phyloP scores from a whole-genome alignment of 2,797 vertebrate genomes.

The Ibycter americanus region DNA sequence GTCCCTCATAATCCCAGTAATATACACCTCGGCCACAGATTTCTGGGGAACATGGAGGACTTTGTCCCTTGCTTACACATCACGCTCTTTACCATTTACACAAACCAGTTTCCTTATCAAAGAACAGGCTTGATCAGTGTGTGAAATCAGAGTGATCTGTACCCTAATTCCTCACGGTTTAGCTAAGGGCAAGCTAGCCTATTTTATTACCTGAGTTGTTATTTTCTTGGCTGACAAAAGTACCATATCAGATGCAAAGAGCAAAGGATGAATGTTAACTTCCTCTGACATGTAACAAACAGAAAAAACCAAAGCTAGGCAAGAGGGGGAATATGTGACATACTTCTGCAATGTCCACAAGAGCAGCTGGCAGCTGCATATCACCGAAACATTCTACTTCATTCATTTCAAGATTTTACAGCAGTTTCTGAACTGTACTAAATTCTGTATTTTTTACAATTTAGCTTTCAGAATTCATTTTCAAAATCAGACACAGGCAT shows the following conservation, averaged over 20 bases:
- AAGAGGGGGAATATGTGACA: not conserved
- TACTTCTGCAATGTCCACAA: not conserved
- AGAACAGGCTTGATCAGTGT: not conserved
- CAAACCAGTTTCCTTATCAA: not conserved
- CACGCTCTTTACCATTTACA: not conserved
- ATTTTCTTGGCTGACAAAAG: not conserved
- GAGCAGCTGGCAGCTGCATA: not conserved
- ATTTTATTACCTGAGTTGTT: not conserved
- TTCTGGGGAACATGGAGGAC: not conserved
- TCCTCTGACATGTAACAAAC: not conserved
- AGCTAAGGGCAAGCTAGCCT: not conserved
- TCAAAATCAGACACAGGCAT: not conserved
- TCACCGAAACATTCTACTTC: not conserved
- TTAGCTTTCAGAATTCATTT: constrained; percentile 25
- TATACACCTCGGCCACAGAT: not conserved
- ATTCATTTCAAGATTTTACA: not conserved
- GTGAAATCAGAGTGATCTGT: not conserved
- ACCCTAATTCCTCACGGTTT: not conserved
- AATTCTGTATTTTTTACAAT: not conserved
- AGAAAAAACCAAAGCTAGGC: not conserved
- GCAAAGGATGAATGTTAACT: not conserved
- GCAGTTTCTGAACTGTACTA: not conserved
- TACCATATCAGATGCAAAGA: not conserved
- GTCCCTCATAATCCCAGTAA: not conserved
- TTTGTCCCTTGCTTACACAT: not conserved